Conservation (phyloP, 64 coral and sea anemone species). For the Acropora tenuis region DNA sequence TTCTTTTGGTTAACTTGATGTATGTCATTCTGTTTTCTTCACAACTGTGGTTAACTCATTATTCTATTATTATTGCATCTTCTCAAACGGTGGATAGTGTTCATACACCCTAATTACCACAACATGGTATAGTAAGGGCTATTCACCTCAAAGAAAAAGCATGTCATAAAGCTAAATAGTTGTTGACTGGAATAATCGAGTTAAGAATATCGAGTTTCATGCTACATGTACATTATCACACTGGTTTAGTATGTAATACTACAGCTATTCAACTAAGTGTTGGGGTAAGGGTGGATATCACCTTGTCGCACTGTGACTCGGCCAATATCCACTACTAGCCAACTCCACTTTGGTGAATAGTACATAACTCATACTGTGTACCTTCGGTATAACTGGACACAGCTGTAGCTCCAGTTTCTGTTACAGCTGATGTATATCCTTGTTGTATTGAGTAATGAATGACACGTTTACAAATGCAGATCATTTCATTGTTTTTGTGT, state of each 20-base stretch:
- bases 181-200: neutral
- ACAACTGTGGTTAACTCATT: neutral
- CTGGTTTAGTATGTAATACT: neutral
- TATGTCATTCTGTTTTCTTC: neutral
- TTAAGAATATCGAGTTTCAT: neutral
- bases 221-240: neutral
- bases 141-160: neutral
- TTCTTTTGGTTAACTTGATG: neutral
- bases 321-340: too few relatives aligned
- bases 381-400: neutral
- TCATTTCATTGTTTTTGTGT: neutral
- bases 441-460: neutral
- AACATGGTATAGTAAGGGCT: conserved; percentile 1
- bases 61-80: neutral
- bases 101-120: neutral
- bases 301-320: neutral
- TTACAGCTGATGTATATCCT: neutral
- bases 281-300: neutral
- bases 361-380: neutral
- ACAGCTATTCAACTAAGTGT: conserved; percentile 1
- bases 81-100: neutral
- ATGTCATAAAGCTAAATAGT: neutral
- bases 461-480: conserved; percentile 3
- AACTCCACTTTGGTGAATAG: neutral
- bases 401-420: neutral